Conservation (phyloP, 1,140 invertebrate species). For the Mactra quadrangularis region DNA sequence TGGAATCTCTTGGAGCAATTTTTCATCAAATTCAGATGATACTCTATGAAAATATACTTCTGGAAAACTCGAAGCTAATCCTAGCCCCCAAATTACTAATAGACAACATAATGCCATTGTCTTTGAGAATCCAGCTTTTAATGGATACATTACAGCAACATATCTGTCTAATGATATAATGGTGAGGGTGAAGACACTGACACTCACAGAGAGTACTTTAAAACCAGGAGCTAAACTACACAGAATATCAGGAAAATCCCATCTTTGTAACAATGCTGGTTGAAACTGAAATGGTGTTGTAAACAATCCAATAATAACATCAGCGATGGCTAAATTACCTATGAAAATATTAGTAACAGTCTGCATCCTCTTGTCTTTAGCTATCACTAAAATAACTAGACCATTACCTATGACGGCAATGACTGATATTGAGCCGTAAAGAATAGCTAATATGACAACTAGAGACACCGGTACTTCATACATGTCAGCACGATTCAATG, state of each 20-base stretch:
- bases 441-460: conserved; percentile 90
- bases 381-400: conserved; percentile 92
- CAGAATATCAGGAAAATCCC: conserved; percentile 92
- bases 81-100: conserved; percentile 78
- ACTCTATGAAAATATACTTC: conserved; percentile 55
- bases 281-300: conserved; percentile 90
- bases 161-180: conserved; percentile 92
- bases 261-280: conserved; percentile 91
- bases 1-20: not conserved
- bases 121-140: conserved; percentile 82
- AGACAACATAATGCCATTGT: conserved; percentile 75
- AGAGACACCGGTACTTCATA: conserved; percentile 90
- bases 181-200: conserved; percentile 92
- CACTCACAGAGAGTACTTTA: conserved; percentile 89
- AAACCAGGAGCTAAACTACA: conserved; percentile 93
- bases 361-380: conserved; percentile 87
- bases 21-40: not conserved
- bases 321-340: conserved; percentile 79
- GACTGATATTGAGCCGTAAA: conserved; percentile 91
- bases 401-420: conserved; percentile 92
- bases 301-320: conserved; percentile 79
- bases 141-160: conserved; percentile 90
- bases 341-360: conserved; percentile 93
- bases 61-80: conserved; percentile 75
- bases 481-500: not conserved